Base-by-base conservation (phyloP, 1,140 invertebrate genomes). In the Apis florea region DNA sequence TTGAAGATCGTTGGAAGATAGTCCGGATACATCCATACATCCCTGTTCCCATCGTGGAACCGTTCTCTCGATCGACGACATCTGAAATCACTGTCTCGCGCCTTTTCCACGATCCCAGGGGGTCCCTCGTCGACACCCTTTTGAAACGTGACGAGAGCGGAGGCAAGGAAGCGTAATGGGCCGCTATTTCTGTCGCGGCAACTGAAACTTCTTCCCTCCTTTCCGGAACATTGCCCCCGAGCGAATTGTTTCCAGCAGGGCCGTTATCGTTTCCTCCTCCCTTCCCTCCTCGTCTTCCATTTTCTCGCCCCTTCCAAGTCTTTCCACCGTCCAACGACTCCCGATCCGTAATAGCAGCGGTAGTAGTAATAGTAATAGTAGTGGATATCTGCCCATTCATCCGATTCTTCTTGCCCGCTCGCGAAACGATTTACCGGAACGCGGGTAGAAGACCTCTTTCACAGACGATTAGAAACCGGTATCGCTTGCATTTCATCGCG, bases 201-300 rank as follows among this genome's bases (percentile, higher is more conserved):
- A 87, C 85, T 84, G 71, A 67, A 88, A 87, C 82, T 87, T 84
- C 78, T 87, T 87, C 75, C 79, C 85, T 84, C 72, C 85, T 87
- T 87, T 88, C 85, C 85, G 85, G 78, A 59, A 88, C 85, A 88
- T 88, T 87, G 85, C 85, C 83, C 75, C 70, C 56, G 31, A 51
- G 78, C 86, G 86, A 88, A 88, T 88, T 88, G 85, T 88, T 88
- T 88, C 85, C 84, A 84, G 63, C 64, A 86, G 56, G 54, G 82
- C 69, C 74, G 85, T 87, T 87, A 82, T 87, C 86, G 86, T 87
- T 87, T 73, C 58, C n/a, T 68, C 66, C 64, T 2, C 17, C 54
- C 54, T 2, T 51, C n/a, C 31, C 12, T 13, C 40, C 61, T n/a
- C 17, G n/a, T 31, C 26, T 15, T 79, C 49, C 13, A 6, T 54